Evolutionary conservation across 2,888 invertebrate species (phyloP).

Genomic region (Galeruca laticollis): DNA sequence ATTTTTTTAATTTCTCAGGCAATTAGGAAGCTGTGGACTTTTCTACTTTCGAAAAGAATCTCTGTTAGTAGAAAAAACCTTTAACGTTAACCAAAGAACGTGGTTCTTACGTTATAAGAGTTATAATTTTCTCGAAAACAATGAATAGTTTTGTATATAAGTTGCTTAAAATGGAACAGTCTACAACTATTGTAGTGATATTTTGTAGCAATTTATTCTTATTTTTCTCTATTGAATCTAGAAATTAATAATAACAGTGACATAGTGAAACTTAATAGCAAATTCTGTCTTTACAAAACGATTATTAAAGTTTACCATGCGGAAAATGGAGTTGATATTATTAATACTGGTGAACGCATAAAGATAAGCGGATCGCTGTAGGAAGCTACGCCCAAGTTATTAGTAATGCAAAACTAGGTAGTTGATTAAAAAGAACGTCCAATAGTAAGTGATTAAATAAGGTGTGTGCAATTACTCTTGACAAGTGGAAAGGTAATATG

Average conservation of each 20-base stretch:
- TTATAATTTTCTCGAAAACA: too few species aligned
- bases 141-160: too few species aligned
- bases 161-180: too few species aligned
- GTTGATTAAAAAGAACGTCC: slow-evolving; percentile 24
- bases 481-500: slow-evolving; percentile 20
- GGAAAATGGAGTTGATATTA: slow-evolving; percentile 26
- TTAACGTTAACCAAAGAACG: too few species aligned
- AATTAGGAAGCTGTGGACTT: too few species aligned
- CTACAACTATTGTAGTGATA: too few species aligned
- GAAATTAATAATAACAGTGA: not conserved
- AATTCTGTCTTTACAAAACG: slow-evolving; percentile 2
- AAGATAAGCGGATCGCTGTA: not conserved
- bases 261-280: not conserved
- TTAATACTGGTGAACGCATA: slow-evolving; percentile 10
- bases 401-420: slow-evolving; percentile 7
- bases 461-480: slow-evolving; percentile 17
- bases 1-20: too few species aligned
- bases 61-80: too few species aligned
- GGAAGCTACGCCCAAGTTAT: slow-evolving; percentile 24
- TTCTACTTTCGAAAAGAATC: too few species aligned
- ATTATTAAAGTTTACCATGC: slow-evolving; percentile 13
- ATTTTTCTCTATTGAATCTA: not conserved
- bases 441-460: slow-evolving; percentile 22
- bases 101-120: too few species aligned
- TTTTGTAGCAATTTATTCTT: too few species aligned